These are phyloP conservation scores for Melipona beecheii DNA, from an alignment of 2,888 invertebrate genomes.

Conservation along the genomic window DNA sequence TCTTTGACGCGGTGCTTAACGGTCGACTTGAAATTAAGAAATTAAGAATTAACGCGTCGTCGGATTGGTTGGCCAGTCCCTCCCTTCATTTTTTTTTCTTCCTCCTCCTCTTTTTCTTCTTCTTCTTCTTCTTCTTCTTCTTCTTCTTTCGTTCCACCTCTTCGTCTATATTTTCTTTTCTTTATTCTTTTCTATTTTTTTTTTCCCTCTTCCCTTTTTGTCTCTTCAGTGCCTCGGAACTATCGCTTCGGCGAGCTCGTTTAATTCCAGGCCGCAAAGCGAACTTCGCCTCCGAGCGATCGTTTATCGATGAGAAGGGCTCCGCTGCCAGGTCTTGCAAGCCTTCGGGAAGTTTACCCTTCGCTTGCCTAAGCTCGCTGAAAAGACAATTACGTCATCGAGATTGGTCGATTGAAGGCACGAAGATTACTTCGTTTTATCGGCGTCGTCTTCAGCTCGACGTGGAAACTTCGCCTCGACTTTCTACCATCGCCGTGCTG, in stretches of 20 bases:
- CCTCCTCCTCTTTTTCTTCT: not conserved
- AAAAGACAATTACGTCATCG: constrained; percentile 60
- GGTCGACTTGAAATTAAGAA: constrained; percentile 79
- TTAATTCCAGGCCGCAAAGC: constrained; percentile 62
- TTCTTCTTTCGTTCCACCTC: not conserved
- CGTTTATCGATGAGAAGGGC: constrained; percentile 59
- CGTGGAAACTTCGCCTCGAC: constrained; percentile 31
- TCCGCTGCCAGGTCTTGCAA: constrained; percentile 23
- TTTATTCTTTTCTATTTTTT: not conserved
- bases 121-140: not conserved
- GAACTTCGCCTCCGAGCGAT: constrained; percentile 55
- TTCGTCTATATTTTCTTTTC: not conserved
- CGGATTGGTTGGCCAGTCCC: constrained; percentile 68
- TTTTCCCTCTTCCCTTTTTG: not conserved
- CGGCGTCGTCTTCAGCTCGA: constrained; percentile 7
- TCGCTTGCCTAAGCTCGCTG: constrained; percentile 48
- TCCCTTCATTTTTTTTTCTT: not conserved
- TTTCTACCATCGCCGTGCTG: constrained; percentile 6
- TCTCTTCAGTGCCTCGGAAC: constrained; percentile 25
- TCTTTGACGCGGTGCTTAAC: constrained; percentile 75
- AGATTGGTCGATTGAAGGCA: constrained; percentile 61
- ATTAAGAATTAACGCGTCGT: constrained; percentile 80
- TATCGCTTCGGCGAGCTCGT: constrained; percentile 54
- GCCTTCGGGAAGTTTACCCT: constrained; percentile 51
- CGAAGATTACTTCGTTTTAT: constrained; percentile 54